These are phyloP conservation scores for Epistrophella euchroma DNA, from an alignment of 2,888 invertebrate genomes.

Conservation along the genomic window DNA sequence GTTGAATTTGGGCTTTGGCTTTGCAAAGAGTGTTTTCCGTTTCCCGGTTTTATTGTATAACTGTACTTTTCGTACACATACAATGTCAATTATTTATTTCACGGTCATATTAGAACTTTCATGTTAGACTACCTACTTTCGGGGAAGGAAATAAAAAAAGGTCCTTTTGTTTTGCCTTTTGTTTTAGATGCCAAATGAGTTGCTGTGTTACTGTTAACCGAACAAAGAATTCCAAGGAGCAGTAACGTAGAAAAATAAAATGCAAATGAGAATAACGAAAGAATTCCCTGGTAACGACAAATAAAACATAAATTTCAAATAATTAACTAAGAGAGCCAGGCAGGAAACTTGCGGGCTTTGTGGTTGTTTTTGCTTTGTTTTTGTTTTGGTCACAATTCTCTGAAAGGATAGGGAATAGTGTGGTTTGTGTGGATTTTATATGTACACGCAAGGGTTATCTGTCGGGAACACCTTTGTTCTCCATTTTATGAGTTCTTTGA, in stretches of 20 bases:
- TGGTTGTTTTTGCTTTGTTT: slow-evolving; percentile 2
- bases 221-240: slow-evolving; percentile 47
- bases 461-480: slow-evolving; percentile 22
- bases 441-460: slow-evolving; percentile 19
- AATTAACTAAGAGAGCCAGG: slow-evolving; percentile 50
- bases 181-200: slow-evolving; percentile 40
- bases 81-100: slow-evolving; percentile 35
- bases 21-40: slow-evolving; percentile 5
- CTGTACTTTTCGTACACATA: slow-evolving; percentile 13
- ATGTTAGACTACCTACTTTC: not conserved
- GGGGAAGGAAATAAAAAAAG: not conserved
- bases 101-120: slow-evolving; percentile 26
- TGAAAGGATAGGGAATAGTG: slow-evolving; percentile 1
- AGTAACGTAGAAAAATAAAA: slow-evolving; percentile 1
- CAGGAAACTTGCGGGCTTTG: slow-evolving; percentile 53
- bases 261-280: slow-evolving; percentile 1
- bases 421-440: slow-evolving; percentile 1
- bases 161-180: slow-evolving; percentile 47
- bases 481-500: not conserved
- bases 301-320: slow-evolving; percentile 41
- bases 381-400: not conserved
- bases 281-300: slow-evolving; percentile 32
- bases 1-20: not conserved
- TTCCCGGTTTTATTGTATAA: slow-evolving; percentile 25
- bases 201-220: slow-evolving; percentile 19